Base-by-base conservation (phyloP, 2,113 vertebrate species). In the Heteronetta atricapilla region DNA sequence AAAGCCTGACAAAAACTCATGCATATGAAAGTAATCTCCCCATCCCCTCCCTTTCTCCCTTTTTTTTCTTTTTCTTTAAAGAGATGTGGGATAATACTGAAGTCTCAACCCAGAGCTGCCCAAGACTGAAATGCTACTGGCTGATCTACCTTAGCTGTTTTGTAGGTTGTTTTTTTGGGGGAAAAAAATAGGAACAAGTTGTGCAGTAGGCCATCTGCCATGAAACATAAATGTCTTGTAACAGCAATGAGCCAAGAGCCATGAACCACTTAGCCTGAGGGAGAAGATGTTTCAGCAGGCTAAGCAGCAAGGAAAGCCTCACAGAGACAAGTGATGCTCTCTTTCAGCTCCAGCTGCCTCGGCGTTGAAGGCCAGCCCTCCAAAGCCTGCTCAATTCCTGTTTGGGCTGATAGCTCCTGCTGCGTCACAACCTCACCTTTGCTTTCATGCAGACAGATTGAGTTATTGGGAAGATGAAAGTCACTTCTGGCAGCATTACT, bases 161-260 rank as follows among this genome's bases (percentile, higher is more conserved):
- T 48, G 46, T 21, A 48, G 20, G 46, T 21, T 48, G 20, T 48
- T 40, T 40, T 21, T 40, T 13, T 13, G 40, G 40, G 40, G 40
- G 13, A 8, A 13, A 40, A 40, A 40, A 13, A 40, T 40, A 81
- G 70, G 33, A 77, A 36, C 67, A 81, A 89, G 53, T 72, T 94
- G 82, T 89, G 82, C 82, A 66, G 53, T 29, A 74, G 52, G 68
- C 87, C 95, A 94, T 94, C 91, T 94, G 94, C 94, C 29, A 0
- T 22, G 78, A 87, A 82, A 58, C 88, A 88, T 95, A 94, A 96
- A 92, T 68, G 93, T 88, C 94, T 90, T 95, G 84, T 86, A 96
- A 89, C 21, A 96, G 89, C 96, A 95, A 90, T 58, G 78, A 96
- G 93, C 89, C 21, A 0, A 95, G 82, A 95, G 94, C 82, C 91